Base-by-base conservation (phyloP, 2,113 vertebrate genomes). In the Stigmatopora nigra region DNA sequence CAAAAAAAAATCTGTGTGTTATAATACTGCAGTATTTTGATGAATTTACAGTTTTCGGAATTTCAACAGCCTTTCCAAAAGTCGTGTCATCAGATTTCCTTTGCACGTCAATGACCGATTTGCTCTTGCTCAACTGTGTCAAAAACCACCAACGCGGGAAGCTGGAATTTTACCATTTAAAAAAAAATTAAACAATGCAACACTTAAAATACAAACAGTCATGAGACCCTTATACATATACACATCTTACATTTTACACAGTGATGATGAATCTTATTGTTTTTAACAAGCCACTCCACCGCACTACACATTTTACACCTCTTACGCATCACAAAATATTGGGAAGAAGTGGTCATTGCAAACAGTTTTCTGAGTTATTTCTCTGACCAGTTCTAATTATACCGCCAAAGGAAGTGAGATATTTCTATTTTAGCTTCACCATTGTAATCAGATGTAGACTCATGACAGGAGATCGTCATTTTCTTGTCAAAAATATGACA, bases 61-160 rank as follows among this genome's bases (percentile, higher is more conserved):
- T 31, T n/a, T 70, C 68, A 25, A 71, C 72, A 75, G 74, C 64
- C 41, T 83, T 86, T 82, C 83, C 70, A 83, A 63, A 77, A 81
- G 70, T 22, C n/a, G 61, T 82, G 78, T 91, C 87, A 87, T 85
- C 70, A 71, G 72, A 17, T 75, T 81, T 55, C 61, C 67, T 25
- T 70, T 8, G 57, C 83, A 82, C 87, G 89, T 91, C 89, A 91
- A 19, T 80, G 83, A 82, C 59, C 19, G 2, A 2, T 36, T 36
- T 61, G 59, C 12, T 22, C 36, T 90, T 90, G 82, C 86, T 77
- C 77, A 89, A 88, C 78, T 59, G 7, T 69, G 64, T 77, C 66
- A 70, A 52, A 82, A 86, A 90, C 87, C 87, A 73, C 88, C 86
- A 78, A 59, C 60, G 44, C 35, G 58, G 82, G 78, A 86, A 77